phyloP scores from a whole-genome alignment of 1,140 invertebrate genomes.

The Ctenoplectra terminalis region DNA sequence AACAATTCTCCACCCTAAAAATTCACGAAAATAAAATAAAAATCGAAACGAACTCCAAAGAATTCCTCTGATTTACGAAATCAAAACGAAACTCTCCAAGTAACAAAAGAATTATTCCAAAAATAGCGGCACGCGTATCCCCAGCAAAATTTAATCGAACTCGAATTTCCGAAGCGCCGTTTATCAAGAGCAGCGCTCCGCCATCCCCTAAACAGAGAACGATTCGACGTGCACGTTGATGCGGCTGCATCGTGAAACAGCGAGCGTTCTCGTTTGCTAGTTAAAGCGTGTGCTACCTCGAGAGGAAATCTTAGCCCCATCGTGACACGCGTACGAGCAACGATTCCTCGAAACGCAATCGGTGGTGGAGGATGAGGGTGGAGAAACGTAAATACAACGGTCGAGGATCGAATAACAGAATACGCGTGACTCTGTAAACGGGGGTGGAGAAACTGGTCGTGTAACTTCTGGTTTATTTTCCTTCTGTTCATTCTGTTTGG shows the following conservation, averaged over 20 bases:
- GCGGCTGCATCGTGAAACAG: slow-evolving; percentile 9
- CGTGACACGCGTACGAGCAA: slow-evolving; percentile 33
- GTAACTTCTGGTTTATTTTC: too few species aligned
- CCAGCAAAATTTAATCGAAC: not conserved
- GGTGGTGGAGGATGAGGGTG: not conserved
- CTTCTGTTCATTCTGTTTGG: too few species aligned
- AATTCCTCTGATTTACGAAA: too few species aligned
- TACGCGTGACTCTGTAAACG: not conserved
- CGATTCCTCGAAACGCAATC: not conserved
- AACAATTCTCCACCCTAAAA: too few species aligned
- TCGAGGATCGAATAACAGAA: slow-evolving; percentile 6
- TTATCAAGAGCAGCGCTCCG: not conserved
- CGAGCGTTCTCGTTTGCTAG: slow-evolving; percentile 31
- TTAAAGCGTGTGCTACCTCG: slow-evolving; percentile 28
- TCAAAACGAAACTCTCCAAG: not conserved
- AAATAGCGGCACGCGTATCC: too few species aligned
- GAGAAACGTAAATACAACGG: slow-evolving; percentile 8
- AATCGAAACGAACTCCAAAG: too few species aligned
- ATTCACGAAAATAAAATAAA: too few species aligned
- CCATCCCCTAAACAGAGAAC: not conserved
- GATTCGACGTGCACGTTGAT: slow-evolving; percentile 8
- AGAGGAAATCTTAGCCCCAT: slow-evolving; percentile 20
- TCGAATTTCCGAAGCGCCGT: slow-evolving; percentile 7
- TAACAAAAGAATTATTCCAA: not conserved
- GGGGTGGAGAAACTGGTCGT: not conserved